Base-by-base conservation (phyloP, 2,888 invertebrate genomes). In the Drosophila kambysellisi region DNA sequence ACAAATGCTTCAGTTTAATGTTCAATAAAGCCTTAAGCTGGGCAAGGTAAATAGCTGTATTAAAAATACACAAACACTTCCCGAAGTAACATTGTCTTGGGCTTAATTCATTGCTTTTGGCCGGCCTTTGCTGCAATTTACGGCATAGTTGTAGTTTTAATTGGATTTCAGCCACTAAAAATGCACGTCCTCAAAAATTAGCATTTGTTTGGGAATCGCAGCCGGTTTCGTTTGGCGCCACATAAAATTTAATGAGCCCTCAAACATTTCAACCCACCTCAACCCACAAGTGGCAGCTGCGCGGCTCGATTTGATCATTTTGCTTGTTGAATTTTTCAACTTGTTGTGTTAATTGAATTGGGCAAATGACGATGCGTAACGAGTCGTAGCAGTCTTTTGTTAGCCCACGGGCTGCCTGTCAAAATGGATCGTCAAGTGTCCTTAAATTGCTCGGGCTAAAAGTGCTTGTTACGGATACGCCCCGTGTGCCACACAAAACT, bases 291-390 rank as follows among this genome's bases (percentile, higher is more conserved):
- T 37, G 43, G 39, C 20, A 29, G 25, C 32, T n/a, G 46, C 11
- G 50, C 11, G 29, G 15, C 41, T 39, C 25, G 57, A 32, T 75
- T 88, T 84, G 68, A 61, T 53, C 62, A 67, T 70, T 74, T 72
- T 61, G 64, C 50, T 54, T 60, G 60, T 76, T 59, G 62, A 52
- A 51, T 66, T 82, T 74, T 76, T 56, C 51, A 67, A 74, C 74
- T 76, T 87, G 65, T 77, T 70, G 70, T 72, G 79, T 88, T 89
- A 87, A 87, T 87, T 87, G 89, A 89, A 89, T 89, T 74, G 83
- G 60, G 73, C 54, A 74, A 84, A 76, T 64, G 83, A 79, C 79
- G 86, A 73, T 53, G 62, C 51, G 59, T 63, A 65, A 52, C 37
- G 52, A 50, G 58, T 41, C 20, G 48, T 56, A 37, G 54, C 64